These are phyloP conservation scores for Axis porcinus DNA, from an alignment of 2,113 vertebrate genomes.

Conservation along the genomic window DNA sequence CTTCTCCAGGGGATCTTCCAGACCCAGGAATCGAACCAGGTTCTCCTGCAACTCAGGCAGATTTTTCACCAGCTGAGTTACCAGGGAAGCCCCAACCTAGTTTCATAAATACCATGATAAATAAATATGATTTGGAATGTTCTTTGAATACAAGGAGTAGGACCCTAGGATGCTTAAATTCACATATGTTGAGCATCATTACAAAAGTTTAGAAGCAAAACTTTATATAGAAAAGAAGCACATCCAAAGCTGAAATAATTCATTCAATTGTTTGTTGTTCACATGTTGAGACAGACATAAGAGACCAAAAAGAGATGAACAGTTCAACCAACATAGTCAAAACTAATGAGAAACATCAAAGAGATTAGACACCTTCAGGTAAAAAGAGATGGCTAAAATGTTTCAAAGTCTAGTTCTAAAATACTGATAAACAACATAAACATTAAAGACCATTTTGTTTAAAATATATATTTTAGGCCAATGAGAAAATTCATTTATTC, in stretches of 20 bases:
- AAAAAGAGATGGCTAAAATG: not conserved
- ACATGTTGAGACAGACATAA: not conserved
- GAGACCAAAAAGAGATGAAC: not conserved
- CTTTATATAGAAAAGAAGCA: not conserved
- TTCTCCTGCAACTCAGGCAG: not conserved
- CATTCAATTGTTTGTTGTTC: not conserved
- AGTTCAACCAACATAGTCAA: not conserved
- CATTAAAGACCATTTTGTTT: not conserved
- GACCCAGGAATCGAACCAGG: accelerated
- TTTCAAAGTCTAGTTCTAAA: not conserved
- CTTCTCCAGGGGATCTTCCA: not conserved
- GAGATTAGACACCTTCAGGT: not conserved
- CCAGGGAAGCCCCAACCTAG: not conserved
- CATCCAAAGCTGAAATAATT: not conserved
- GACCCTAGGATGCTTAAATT: not conserved
- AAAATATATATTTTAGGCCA: not conserved
- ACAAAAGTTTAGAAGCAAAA: not conserved
- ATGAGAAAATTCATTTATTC: not conserved
- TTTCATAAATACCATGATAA: not conserved
- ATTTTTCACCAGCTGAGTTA: not conserved
- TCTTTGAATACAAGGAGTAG: not conserved
- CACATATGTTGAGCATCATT: not conserved
- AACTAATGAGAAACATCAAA: not conserved
- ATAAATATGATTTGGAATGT: not conserved
- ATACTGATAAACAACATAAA: not conserved